A percentile compares a stretch with the other conserved stretches of the same genome.
Evolutionary conservation across 2,113 vertebrate genomes (phyloP).

Genomic region (Psittacula cyanocephala): DNA sequence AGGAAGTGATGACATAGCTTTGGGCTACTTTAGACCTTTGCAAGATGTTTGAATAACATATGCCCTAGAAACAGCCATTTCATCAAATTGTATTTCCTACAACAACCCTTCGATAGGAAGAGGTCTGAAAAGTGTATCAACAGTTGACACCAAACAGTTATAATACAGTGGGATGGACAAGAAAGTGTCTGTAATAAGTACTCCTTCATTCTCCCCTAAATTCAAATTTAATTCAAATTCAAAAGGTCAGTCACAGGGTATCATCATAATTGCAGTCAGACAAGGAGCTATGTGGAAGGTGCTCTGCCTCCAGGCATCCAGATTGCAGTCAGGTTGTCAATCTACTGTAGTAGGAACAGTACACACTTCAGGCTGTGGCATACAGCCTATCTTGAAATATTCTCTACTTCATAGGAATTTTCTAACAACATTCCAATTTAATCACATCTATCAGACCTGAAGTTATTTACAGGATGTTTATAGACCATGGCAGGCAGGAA

Average conservation of each 20-base stretch:
- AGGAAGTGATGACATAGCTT: neutral
- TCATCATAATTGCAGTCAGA: neutral
- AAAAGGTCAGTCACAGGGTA: neutral
- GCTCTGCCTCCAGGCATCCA: neutral
- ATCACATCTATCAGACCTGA: constrained; percentile 19
- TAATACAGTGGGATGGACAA: accelerated
- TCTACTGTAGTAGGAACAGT: neutral
- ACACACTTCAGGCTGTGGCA: accelerated
- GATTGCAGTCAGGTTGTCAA: neutral
- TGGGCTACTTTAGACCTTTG: neutral
- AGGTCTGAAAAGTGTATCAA: neutral
- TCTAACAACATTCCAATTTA: constrained; percentile 47
- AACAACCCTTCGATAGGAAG: neutral
- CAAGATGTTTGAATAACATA: neutral
- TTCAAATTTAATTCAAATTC: too few species aligned
- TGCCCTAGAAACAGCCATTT: neutral
- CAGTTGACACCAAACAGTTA: neutral
- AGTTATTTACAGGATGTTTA: constrained; percentile 70
- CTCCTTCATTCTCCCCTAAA: neutral
- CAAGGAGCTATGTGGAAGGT: neutral
- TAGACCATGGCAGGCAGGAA: constrained; percentile 29
- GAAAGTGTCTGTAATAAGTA: neutral
- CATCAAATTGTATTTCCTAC: neutral
- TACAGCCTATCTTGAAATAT: neutral
- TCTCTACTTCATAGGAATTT: neutral